These are phyloP conservation scores for Celastrina argiolus DNA, from an alignment of 2,888 invertebrate species.

Conservation along the genomic window DNA sequence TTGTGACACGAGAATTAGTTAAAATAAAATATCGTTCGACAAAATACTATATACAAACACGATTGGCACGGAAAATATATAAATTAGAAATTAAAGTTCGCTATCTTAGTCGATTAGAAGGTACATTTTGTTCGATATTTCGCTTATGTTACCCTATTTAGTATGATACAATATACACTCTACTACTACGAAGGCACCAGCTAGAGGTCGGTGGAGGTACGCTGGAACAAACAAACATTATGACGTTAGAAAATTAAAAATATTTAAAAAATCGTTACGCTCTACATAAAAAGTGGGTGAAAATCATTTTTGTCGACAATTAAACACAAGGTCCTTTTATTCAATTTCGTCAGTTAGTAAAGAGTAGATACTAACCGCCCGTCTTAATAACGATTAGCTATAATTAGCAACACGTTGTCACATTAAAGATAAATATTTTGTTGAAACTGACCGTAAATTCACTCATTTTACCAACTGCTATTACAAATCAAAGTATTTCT, in stretches of 20 bases:
- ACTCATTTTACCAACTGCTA: neutral
- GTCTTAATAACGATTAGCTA: too few species aligned
- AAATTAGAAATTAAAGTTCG: slow-evolving; percentile 44
- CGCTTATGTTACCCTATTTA: slow-evolving; percentile 58
- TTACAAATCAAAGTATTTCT: neutral
- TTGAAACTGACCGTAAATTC: too few species aligned
- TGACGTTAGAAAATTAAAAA: too few species aligned
- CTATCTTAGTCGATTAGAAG: slow-evolving; percentile 51
- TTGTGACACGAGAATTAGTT: slow-evolving; percentile 30
- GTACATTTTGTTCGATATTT: slow-evolving; percentile 68
- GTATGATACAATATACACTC: slow-evolving; percentile 68
- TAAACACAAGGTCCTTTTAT: too few species aligned
- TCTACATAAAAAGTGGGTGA: too few species aligned
- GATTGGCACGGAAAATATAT: slow-evolving; percentile 65
- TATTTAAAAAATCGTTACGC: too few species aligned
- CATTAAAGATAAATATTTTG: too few species aligned
- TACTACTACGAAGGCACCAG: slow-evolving; percentile 73
- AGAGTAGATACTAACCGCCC: too few species aligned
- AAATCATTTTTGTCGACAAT: too few species aligned
- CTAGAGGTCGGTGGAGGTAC: slow-evolving; percentile 75
- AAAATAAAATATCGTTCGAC: slow-evolving; percentile 23
- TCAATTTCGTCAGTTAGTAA: too few species aligned
- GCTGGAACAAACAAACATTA: slow-evolving; percentile 47
- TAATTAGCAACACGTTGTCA: too few species aligned
- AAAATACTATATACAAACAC: slow-evolving; percentile 45